Percentiles rank a stretch among this genome's conserved stretches.
Conservation (phyloP, 2,113 vertebrate genomes). For the Aix galericulata region DNA sequence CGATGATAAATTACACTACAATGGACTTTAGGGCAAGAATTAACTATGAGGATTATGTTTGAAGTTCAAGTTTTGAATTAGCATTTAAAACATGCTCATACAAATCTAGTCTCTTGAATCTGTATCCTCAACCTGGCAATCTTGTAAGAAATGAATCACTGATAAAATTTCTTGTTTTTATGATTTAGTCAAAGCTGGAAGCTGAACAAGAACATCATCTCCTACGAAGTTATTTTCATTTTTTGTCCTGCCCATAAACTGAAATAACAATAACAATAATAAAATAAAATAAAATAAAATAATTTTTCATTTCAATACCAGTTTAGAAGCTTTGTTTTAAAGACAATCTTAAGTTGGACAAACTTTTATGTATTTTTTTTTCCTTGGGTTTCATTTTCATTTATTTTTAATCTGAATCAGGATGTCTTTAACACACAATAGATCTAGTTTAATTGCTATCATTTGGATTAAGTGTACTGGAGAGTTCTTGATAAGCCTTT, state of each 20-base stretch:
- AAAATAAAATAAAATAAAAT: not conserved
- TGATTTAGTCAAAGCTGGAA: not conserved
- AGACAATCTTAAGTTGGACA: not conserved
- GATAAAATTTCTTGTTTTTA: not conserved
- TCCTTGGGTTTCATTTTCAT: accelerated
- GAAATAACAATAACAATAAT: not conserved
- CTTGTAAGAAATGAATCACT: not conserved
- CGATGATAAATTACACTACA: not conserved
- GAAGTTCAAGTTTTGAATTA: not conserved
- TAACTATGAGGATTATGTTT: not conserved
- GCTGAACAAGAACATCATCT: not conserved
- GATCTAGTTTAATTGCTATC: not conserved
- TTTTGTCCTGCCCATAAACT: not conserved
- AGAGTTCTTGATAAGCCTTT: not conserved
- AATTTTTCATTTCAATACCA: not conserved
- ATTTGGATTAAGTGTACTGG: not conserved
- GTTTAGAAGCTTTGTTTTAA: not conserved
- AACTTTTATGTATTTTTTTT: not conserved
- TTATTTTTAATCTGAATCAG: not conserved
- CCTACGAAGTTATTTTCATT: not conserved
- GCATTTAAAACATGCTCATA: not conserved
- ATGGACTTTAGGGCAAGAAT: not conserved
- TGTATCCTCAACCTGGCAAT: not conserved
- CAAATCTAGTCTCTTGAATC: not conserved
- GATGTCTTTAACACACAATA: not conserved